Evolutionary conservation across 2,797 vertebrate species (phyloP).

Genomic region (Crocidura indochinensis): DNA sequence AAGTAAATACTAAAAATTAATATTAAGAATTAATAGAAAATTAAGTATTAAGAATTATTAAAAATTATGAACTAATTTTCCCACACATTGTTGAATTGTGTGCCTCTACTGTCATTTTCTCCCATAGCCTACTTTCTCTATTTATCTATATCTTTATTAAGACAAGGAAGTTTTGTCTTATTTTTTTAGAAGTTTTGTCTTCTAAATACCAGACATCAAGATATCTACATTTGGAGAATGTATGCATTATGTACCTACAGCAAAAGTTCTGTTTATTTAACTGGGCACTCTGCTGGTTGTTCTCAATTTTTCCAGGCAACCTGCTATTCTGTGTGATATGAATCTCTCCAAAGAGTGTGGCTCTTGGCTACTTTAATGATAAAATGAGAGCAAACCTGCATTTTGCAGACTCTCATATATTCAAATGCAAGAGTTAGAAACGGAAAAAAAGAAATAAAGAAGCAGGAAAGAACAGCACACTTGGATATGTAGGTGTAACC

Average conservation of each 20-base stretch:
- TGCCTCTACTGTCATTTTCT: too few species aligned
- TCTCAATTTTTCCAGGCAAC: neutral
- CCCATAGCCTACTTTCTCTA: too few species aligned
- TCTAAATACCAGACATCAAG: neutral
- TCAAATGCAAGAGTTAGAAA: neutral
- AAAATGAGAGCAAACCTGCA: neutral
- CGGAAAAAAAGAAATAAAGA: too few species aligned
- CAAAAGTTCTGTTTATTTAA: neutral
- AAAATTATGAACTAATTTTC: neutral
- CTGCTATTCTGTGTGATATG: neutral
- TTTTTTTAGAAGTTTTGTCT: neutral
- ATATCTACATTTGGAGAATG: neutral
- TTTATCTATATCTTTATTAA: too few species aligned
- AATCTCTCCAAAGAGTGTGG: neutral
- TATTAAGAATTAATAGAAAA: too few species aligned
- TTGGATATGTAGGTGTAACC: neutral
- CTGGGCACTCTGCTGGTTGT: neutral
- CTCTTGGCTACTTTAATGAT: neutral
- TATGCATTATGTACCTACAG: neutral
- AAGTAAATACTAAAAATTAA: too few species aligned
- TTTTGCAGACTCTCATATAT: neutral
- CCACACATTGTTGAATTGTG: neutral
- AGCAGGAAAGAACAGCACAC: neutral
- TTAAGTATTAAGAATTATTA: too few species aligned
- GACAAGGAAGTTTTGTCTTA: too few species aligned